Conservation (phyloP, 1,140 invertebrate species). For the Acyrthosiphon pisum region DNA sequence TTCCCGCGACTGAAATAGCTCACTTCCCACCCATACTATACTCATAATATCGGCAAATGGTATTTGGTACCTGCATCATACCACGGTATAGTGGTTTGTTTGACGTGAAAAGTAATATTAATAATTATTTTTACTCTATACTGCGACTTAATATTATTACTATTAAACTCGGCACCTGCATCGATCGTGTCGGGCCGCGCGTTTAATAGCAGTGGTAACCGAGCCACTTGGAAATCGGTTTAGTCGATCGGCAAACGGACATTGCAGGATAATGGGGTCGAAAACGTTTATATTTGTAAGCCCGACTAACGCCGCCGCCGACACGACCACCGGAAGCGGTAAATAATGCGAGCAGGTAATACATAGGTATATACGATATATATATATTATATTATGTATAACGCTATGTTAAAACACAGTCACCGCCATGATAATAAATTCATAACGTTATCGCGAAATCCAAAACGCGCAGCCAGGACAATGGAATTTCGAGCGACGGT, state of each 20-base stretch:
- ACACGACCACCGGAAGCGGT: conserved; percentile 14
- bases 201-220: neutral
- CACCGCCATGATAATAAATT: conserved; percentile 1
- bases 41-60: neutral
- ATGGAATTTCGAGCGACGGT: neutral
- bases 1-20: too few species aligned
- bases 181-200: neutral
- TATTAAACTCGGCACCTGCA: neutral
- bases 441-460: neutral
- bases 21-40: too few species aligned
- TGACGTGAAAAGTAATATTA: neutral
- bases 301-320: neutral
- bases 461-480: neutral
- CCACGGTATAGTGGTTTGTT: neutral
- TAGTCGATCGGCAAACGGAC: conserved; percentile 13
- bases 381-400: neutral
- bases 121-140: neutral
- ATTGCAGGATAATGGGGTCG: neutral
- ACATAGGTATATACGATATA: neutral
- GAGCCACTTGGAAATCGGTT: neutral
- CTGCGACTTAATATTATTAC: too few species aligned
- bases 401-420: neutral
- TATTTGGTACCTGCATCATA: neutral
- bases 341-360: neutral
- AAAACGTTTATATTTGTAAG: conserved; percentile 26